Evolutionary conservation across 2,888 invertebrate genomes (phyloP).

Genomic region (Pherbina coryleti): DNA sequence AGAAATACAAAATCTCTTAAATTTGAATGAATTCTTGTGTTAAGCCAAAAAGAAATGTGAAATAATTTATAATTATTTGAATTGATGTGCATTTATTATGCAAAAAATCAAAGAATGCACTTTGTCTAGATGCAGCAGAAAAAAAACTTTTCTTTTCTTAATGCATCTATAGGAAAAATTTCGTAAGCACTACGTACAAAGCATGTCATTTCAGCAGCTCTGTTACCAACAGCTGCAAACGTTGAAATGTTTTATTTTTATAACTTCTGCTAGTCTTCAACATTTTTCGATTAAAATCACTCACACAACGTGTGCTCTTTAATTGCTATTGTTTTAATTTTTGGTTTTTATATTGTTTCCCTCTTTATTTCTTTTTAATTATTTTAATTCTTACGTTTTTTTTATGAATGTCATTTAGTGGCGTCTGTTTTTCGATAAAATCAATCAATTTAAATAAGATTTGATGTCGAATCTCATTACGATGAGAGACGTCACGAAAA

Average conservation of each 20-base stretch:
- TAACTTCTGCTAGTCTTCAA: not conserved
- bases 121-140: not conserved
- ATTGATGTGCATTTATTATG: not conserved
- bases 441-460: not conserved
- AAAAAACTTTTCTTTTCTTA: too few relatives aligned
- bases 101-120: not conserved
- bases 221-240: constrained; percentile 8
- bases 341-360: not conserved
- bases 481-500: too few relatives aligned
- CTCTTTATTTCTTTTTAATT: not conserved
- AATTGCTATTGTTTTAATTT: not conserved
- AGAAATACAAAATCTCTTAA: too few relatives aligned
- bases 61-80: too few relatives aligned
- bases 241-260: not conserved
- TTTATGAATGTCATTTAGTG: not conserved
- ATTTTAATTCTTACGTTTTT: not conserved
- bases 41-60: too few relatives aligned
- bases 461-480: too few relatives aligned
- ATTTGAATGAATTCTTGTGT: too few relatives aligned
- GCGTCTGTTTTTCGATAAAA: not conserved
- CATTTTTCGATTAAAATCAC: not conserved
- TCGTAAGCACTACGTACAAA: too few relatives aligned
- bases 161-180: too few relatives aligned
- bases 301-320: not conserved
- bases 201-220: not conserved